Evolutionary conservation across 1,140 invertebrate species (phyloP), one percentile per base, ranked within the genome.

Genomic region (Bactericera cockerelli): DNA sequence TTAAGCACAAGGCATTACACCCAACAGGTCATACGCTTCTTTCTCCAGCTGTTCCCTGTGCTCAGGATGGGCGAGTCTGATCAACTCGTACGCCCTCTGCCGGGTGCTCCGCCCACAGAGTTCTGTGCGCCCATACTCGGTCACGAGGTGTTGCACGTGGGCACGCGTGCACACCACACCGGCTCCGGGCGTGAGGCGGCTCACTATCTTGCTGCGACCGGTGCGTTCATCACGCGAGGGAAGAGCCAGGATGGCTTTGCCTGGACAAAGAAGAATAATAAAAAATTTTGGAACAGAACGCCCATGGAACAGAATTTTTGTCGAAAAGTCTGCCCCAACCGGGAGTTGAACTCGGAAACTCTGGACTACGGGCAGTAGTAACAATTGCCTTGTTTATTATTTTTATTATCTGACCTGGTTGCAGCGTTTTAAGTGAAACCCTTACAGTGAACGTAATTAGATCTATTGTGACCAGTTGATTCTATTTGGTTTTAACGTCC

Each of bases 141-240:
- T 95, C 0, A 93, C 90, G 4, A 94, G 78, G 67, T 94, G 94
- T 66, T 92, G 86, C 0, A 89, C 88, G 66, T 94, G 87, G 1
- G 89, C 91, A 66, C 91, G 77, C 0, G 85, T 86, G 1, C 92
- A 93, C 3, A 94, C 90, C 8, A 96, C 90, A 39, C 91, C 91
- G 62, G 87, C 88, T 64, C 91, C 88, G 69, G 74, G 63, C 72
- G 92, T 90, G 1, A 94, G 74, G 3, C 79, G 79, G 1, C 88
- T 86, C 2, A 82, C 78, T 68, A 96, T 95, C 77, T 95, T 96
- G 61, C 80, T 49, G n/a, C 3, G n/a, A 10, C 42, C 82, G 61
- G 83, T 82, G 13, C 88, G 88, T 10, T 10, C 26, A 1, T 92
- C 95, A 22, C 74, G 73, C 0, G 91, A 93, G 19, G 87, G 83